Base-by-base conservation (phyloP, 2,113 vertebrate genomes). In the Petrocephalus zakoni region DNA sequence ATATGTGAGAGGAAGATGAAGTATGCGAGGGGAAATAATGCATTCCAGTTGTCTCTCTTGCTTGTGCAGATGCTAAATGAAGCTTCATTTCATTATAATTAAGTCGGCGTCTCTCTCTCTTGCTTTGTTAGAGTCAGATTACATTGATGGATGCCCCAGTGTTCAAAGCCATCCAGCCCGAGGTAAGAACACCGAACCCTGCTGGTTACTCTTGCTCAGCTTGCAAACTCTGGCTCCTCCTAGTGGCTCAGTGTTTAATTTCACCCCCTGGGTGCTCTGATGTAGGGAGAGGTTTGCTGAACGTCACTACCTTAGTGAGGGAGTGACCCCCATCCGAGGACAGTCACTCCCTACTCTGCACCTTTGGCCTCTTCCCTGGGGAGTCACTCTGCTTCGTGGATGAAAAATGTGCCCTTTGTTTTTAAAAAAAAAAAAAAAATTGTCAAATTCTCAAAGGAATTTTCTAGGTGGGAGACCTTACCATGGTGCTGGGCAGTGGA, bases 121-220 rank as follows among this genome's bases (percentile, higher is more conserved):
- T 15, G 11, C 22, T 56, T 1, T 95, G 95, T 68, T 93, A 97
- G 96, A 97, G 96, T 93, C 96, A 97, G 94, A 97, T 97, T 91
- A 97, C 96, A 0, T 3, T 97, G 91, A 96, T 97, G 96, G 96
- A 97, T 90, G 93, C 94, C 87, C 96, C 96, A 13, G 96, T 97
- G 89, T 97, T 97, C 90, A 97, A 96, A 96, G 96, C 95, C 91
- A 97, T 97, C 93, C 96, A 97, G 87, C 96, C 96, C 0, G 96
- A 97, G 96, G 96, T 97, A 93, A 58, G 95, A 91, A 49, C 42
- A 2, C 10, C 46, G 0, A 22, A 46, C 34, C 56, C 15, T 53
- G 51, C 25, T 15, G 25, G 1, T 83, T 83, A 46, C 42, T 47
- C 34, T 49, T 22, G 46, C 8, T 42, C 42, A 46, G 42, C 15